These are phyloP conservation scores for Meteorus cinctellus DNA, from an alignment of 2,888 invertebrate genomes.

Conservation along the genomic window DNA sequence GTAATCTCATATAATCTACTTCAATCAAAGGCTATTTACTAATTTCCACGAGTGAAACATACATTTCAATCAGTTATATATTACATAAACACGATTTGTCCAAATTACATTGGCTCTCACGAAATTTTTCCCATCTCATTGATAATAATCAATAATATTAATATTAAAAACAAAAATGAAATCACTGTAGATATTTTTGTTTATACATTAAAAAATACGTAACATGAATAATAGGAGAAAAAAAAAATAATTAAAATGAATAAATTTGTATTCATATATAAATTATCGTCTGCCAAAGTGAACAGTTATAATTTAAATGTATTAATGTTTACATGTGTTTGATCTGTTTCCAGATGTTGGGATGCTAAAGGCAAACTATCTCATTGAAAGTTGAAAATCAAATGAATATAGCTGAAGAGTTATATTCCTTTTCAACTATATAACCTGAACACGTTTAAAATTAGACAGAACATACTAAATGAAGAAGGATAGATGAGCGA, in stretches of 20 bases:
- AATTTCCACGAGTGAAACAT: background rate
- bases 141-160: background rate
- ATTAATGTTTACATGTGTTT: no score
- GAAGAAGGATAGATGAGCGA: background rate
- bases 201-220: background rate
- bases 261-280: background rate
- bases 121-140: background rate
- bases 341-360: constrained; percentile 2
- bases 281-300: constrained; percentile 11
- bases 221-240: background rate
- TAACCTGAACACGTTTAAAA: constrained; percentile 15
- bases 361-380: background rate
- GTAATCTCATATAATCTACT: background rate
- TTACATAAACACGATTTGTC: background rate
- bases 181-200: background rate
- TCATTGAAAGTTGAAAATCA: background rate
- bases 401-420: background rate
- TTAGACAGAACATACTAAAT: constrained; percentile 21
- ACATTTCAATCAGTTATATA: background rate
- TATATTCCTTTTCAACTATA: background rate
- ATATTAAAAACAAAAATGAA: background rate
- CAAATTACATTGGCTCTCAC: background rate
- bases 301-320: constrained; percentile 11
- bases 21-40: background rate
- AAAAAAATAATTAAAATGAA: background rate